phyloP scores from a whole-genome alignment of 2,888 invertebrate species.

The Leptarthrus brevirostris region DNA sequence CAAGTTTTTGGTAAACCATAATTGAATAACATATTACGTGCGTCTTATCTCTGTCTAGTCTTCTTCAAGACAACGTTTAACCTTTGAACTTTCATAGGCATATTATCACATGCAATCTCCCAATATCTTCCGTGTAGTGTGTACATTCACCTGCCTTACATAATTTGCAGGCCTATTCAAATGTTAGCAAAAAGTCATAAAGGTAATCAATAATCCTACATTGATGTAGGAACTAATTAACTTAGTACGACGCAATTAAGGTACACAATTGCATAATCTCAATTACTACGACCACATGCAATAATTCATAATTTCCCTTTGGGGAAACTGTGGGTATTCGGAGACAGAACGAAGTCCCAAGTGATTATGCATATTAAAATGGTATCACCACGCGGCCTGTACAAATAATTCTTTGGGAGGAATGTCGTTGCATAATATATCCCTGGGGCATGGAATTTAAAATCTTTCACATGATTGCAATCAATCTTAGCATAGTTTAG shows the following conservation, averaged over 20 bases:
- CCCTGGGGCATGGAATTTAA: conserved; percentile 7
- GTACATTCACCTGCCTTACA: neutral
- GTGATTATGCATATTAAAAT: neutral
- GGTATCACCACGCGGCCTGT: neutral
- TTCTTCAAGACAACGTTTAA: neutral
- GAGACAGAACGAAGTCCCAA: too few species aligned
- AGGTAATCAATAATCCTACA: neutral
- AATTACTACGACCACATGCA: neutral
- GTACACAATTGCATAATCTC: neutral
- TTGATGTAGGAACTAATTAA: neutral
- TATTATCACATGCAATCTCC: neutral
- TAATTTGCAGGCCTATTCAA: neutral
- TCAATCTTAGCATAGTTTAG: neutral
- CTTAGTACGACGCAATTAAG: neutral
- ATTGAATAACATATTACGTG: too few species aligned
- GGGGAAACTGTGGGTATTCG: neutral
- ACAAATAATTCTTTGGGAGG: conserved; percentile 18
- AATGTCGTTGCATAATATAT: conserved; percentile 17
- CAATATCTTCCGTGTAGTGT: neutral
- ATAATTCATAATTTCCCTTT: neutral
- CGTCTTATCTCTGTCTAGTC: too few species aligned
- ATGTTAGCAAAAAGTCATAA: neutral
- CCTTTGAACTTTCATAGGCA: neutral
- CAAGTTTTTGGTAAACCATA: too few species aligned
- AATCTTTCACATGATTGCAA: conserved; percentile 7